Base-by-base conservation (phyloP, 2,888 invertebrate genomes). In the Acrobasis suavella region DNA sequence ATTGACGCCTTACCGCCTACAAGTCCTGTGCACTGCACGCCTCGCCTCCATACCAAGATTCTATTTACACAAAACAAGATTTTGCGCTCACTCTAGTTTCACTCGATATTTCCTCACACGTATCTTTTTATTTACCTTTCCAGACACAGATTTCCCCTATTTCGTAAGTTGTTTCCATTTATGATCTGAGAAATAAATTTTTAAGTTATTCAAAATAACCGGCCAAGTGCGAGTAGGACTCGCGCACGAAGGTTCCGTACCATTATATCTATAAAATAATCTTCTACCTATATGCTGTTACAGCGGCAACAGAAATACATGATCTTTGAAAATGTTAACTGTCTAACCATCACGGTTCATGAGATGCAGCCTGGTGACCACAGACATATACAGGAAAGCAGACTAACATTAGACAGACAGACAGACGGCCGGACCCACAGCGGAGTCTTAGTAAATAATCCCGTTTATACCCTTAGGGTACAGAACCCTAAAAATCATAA, bases 41-140 rank as follows among this genome's bases (percentile, higher is more conserved):
- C 64, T 72, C 63, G 65, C 16, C 22, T 39, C 51, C 50, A 64
- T 65, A 60, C 54, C 69, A 67, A 64, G 69, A 72, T 67, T 70
- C 65, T 73, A 72, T 73, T 73, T 71, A 68, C 70, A 69, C 69
- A 67, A 71, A 69, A 72, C 67, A 71, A 70, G 71, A 71, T 72
- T 72, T 46, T 46, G 22, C 16, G 49, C 38, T 62, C 55, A 50
- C 55, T 49, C 14, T 42, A 42, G 59, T 59, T 59, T 38, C 59
- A 59, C 59, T 38, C 50, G 50, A 50, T 38, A 50, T 59, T 59
- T 50, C 50, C 58, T 59, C 59, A 50, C 59, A 38, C 38, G 15
- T 32, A 32, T 59, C 59, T 37, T 32, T 59, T 59, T 59, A 59
- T 59, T 59, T 59, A 38, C 37, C 59, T 32, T 59, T 38, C 8